Base-by-base conservation (phyloP, 2,797 vertebrate species). In the Fistularia commersonii region DNA sequence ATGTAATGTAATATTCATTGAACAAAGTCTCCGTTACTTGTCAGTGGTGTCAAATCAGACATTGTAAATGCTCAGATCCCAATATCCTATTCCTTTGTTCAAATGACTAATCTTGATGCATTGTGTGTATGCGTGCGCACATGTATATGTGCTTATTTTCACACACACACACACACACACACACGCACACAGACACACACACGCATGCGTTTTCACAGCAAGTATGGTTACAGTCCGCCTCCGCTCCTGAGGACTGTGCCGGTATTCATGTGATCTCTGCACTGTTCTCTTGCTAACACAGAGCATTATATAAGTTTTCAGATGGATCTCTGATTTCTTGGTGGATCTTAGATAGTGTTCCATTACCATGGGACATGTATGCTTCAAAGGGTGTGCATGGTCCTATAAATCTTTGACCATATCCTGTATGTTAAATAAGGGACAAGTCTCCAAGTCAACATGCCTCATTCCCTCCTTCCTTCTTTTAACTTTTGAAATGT, bases 291-390 rank as follows among this genome's bases (percentile, higher is more conserved):
- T 41, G 70, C 51, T 55, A 74, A 43, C 43, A 31, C 40, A 45
- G 66, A 79, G 69, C 71, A n/a, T 88, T 81, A 86, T 74, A 65
- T 85, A 83, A 88, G 61, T 43, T 72, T 64, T 66, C 70, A 47
- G 48, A 46, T 45, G 71, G 61, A 44, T 76, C 53, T 51, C 61
- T 63, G 33, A 36, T 45, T 73, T 39, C 75, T 60, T 58, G 59
- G 36, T 55, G 31, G 45, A 61, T 63, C 64, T 65, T 48, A 60
- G 71, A 77, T 32, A 61, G 50, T 34, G 0, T 60, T 58, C 64
- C 42, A 54, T 62, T 77, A 63, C 78, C 57, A 82, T 82, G 81
- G 87, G 77, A 76, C 80, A 86, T 83, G 85, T 84, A 15, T 6
- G 12, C 32, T 41, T 34, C 8, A 46, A n/a, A 9, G 45, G 33